Evolutionary conservation across 2,113 vertebrate species (phyloP), one percentile per base, ranked within the genome.

Genomic region (Sceloporus undulatus): DNA sequence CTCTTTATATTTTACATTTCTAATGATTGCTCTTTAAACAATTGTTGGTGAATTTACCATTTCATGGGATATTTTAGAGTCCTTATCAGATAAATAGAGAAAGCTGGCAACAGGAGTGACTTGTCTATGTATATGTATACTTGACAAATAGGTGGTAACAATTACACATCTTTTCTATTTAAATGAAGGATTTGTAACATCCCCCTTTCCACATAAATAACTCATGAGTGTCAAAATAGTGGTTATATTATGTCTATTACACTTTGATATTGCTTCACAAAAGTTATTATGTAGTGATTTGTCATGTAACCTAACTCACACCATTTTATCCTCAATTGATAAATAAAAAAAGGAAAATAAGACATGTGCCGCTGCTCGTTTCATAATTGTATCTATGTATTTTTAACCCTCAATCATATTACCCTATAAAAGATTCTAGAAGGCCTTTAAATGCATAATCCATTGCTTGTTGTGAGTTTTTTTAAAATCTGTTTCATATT

Each of bases 401-500:
- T 6, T 82, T 1, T 29, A 14, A 34, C 9, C 48, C 18, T 7
- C 65, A 93, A 88, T 88, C 52, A 68, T 79, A 52, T 92, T 85
- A 75, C 52, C 88, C 82, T 73, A 65, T 2, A 86, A 82, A 9
- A 92, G 90, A 54, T 87, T 88, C 89, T 92, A 90, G 87, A 83
- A 87, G 42, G 27, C 76, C 76, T 95, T 93, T 88, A 92, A 95
- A 94, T 91, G 91, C 54, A 89, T 25, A 4, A 62, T 93, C 74
- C 16, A 0, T 92, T 88, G 82, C 93, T 91, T 92, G 86, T 29
- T 2, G 25, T 13, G 13, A 18, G 23, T 87, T 87, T 71, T 66
- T 82, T 34, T 54, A 66, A 94, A 91, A 94, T 87, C 79, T 82
- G 80, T 89, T 95, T 91, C 91, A 94, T 91, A 94, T 85, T 92